A percentile compares a stretch with the other conserved stretches of the same genome.
These are phyloP conservation scores for Triops longicaudatus DNA, from an alignment of 1,140 invertebrate species.

Conservation along the genomic window DNA sequence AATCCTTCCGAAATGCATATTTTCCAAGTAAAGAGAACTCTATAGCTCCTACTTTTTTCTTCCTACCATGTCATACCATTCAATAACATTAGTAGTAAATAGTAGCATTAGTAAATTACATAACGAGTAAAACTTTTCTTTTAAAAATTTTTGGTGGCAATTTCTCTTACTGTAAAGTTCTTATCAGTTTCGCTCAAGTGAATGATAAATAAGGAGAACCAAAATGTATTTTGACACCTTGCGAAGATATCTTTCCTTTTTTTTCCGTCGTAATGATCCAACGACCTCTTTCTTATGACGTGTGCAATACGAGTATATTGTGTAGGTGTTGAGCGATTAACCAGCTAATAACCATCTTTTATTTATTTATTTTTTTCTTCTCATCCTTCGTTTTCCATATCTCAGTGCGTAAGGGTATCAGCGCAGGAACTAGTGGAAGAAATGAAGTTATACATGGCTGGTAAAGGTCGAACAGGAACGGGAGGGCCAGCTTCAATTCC, in stretches of 20 bases:
- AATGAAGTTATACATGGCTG: constrained; percentile 65
- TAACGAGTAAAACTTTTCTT: too few relatives aligned
- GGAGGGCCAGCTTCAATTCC: constrained; percentile 36
- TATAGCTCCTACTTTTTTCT: neutral
- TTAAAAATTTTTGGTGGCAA: too few relatives aligned
- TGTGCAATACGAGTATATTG: neutral
- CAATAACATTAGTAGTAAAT: too few relatives aligned
- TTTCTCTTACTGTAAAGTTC: neutral
- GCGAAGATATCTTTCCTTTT: neutral
- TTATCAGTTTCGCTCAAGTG: constrained; percentile 11
- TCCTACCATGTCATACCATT: too few relatives aligned
- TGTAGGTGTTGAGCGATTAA: neutral
- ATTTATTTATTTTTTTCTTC: neutral
- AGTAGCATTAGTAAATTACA: too few relatives aligned
- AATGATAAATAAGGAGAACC: constrained; percentile 15
- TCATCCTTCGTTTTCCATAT: constrained; percentile 28
- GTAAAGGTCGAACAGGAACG: constrained; percentile 50
- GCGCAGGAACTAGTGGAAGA: constrained; percentile 82
- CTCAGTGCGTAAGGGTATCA: constrained; percentile 65
- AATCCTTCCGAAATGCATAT: constrained; percentile 92
- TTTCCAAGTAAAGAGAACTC: constrained; percentile 66
- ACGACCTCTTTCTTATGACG: neutral
- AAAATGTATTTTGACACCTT: neutral
- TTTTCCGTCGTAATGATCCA: neutral
- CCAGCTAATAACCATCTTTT: neutral